Evolutionary conservation across 1,140 invertebrate species (phyloP).

Genomic region (Adoxophyes honmai): DNA sequence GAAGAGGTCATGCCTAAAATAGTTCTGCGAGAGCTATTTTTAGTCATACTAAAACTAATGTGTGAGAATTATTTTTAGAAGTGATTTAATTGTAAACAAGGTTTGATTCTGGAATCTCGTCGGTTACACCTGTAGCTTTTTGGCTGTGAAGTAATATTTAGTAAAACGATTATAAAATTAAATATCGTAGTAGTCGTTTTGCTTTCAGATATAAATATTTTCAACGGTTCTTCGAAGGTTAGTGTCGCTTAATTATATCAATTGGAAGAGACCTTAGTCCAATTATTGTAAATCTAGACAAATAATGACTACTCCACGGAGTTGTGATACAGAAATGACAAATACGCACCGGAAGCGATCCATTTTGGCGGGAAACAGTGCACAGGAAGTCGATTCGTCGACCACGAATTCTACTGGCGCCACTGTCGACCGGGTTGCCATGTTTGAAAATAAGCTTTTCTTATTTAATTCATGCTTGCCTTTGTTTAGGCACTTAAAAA

Average conservation of each 20-base stretch:
- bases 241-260: too few species aligned
- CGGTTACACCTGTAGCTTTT: too few species aligned
- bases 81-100: too few species aligned
- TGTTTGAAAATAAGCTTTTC: constrained; percentile 20
- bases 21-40: background rate
- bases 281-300: too few species aligned
- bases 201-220: too few species aligned
- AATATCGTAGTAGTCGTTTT: too few species aligned
- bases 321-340: constrained; percentile 66
- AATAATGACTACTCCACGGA: constrained; percentile 21
- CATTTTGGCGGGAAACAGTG: constrained; percentile 72
- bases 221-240: too few species aligned
- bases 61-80: background rate
- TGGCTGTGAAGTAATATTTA: too few species aligned
- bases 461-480: constrained; percentile 16
- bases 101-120: too few species aligned
- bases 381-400: constrained; percentile 72
- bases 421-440: constrained; percentile 42
- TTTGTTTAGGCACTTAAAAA: constrained; percentile 7
- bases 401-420: constrained; percentile 72
- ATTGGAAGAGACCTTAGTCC: too few species aligned
- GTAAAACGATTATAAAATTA: too few species aligned
- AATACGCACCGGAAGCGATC: constrained; percentile 74
- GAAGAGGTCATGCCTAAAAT: constrained; percentile 18
- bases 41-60: constrained; percentile 10